These are phyloP conservation scores for Copidosoma floridanum DNA, from an alignment of 1,140 invertebrate genomes.

Conservation along the genomic window DNA sequence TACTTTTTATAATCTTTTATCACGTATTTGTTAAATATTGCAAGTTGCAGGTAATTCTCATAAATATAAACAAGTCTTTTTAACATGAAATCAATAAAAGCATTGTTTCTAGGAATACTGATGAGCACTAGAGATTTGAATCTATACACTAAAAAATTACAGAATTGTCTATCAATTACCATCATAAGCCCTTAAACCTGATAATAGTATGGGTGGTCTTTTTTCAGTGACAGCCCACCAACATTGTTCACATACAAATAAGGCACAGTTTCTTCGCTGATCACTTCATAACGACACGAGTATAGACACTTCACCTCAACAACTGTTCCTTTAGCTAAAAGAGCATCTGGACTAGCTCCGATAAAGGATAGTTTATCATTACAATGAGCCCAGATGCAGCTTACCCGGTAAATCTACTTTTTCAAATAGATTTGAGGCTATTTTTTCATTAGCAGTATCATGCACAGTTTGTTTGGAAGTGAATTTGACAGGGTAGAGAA, in stretches of 20 bases:
- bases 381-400: conserved; percentile 15
- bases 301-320: conserved; percentile 31
- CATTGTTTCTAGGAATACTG: conserved; percentile 15
- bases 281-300: background rate
- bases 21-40: background rate
- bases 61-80: conserved; percentile 8
- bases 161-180: conserved; percentile 8
- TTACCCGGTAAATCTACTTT: background rate
- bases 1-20: background rate
- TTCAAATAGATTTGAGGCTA: conserved; percentile 11
- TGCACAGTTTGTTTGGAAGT: conserved; percentile 4
- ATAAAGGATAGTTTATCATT: conserved; percentile 28
- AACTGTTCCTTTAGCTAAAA: conserved; percentile 30
- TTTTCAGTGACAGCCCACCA: background rate
- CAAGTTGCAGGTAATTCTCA: conserved; percentile 12
- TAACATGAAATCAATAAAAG: conserved; percentile 12
- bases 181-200: conserved; percentile 20
- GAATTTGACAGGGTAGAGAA: background rate
- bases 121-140: conserved; percentile 6
- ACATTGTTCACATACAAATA: conserved; percentile 3
- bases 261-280: conserved; percentile 2
- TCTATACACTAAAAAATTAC: conserved; percentile 21
- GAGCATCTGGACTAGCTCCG: conserved; percentile 39
- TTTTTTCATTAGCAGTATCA: conserved; percentile 13
- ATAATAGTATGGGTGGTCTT: conserved; percentile 24